Conservation (phyloP, 2,113 vertebrate genomes). For the Brienomyrus longianalis region DNA sequence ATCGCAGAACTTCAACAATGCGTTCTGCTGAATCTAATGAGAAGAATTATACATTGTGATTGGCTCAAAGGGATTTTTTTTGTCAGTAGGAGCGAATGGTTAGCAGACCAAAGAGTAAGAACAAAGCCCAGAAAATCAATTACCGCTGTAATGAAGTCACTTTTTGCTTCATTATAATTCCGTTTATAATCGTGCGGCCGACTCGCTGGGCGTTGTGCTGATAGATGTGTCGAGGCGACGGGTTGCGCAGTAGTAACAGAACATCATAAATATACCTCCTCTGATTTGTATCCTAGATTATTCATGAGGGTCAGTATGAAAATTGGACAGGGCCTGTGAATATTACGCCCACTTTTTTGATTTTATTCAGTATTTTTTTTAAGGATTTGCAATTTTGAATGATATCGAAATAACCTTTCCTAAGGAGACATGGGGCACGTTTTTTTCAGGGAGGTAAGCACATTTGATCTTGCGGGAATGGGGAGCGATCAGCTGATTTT, state of each 20-base stretch:
- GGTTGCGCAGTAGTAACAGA: not conserved
- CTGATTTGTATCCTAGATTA: not conserved
- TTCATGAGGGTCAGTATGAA: not conserved
- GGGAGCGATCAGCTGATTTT: conserved; percentile 12
- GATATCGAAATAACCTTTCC: not conserved
- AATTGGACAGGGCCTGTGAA: not conserved
- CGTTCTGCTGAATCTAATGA: not conserved
- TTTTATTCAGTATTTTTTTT: conserved; percentile 21
- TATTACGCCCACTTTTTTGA: not conserved
- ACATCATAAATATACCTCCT: not conserved
- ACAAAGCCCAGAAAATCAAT: conserved; percentile 15
- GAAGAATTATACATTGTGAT: conserved; percentile 8
- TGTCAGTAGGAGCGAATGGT: not conserved
- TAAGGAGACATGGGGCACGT: not conserved
- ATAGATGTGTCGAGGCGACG: not conserved
- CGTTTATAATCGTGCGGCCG: not conserved
- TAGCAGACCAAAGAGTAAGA: not conserved
- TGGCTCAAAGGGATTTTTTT: not conserved
- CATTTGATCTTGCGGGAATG: conserved; percentile 39
- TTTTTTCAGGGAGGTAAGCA: not conserved
- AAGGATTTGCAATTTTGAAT: conserved; percentile 23
- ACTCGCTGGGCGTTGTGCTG: not conserved
- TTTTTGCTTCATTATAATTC: not conserved
- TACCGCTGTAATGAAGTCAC: conserved; percentile 9
- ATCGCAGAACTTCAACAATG: conserved; percentile 8